These are phyloP conservation scores for Leptinotarsa peninsularis DNA, from an alignment of 2,888 invertebrate genomes.

Conservation along the genomic window DNA sequence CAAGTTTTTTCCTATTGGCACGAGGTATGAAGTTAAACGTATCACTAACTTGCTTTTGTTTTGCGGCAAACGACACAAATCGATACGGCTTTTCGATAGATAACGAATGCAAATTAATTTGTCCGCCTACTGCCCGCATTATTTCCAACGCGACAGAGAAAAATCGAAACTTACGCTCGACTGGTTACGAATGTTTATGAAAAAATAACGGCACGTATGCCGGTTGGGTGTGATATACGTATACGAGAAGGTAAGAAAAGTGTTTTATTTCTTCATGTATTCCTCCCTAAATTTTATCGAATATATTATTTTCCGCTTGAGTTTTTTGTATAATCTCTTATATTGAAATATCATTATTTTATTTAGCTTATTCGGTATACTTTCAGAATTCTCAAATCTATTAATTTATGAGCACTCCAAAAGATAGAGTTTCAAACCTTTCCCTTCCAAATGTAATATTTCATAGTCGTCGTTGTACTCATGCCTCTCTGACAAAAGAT, in stretches of 20 bases:
- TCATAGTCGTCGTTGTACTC: no score
- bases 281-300: no score
- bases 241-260: not conserved
- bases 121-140: slow-evolving; percentile 32
- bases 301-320: no score
- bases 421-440: no score
- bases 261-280: no score
- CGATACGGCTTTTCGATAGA: slow-evolving; percentile 35
- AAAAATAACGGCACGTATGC: not conserved
- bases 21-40: slow-evolving; percentile 27
- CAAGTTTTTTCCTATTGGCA: slow-evolving; percentile 27
- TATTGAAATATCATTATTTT: no score
- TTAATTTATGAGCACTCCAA: no score
- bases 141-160: slow-evolving; percentile 22
- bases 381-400: no score
- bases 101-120: slow-evolving; percentile 35
- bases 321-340: no score
- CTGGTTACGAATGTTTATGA: slow-evolving; percentile 9
- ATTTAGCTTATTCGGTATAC: no score
- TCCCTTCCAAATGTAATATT: no score
- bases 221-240: not conserved
- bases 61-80: slow-evolving; percentile 35
- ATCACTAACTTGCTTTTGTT: slow-evolving; percentile 34
- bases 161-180: slow-evolving; percentile 30
- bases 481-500: no score